These are phyloP conservation scores for Biston betularia DNA, from an alignment of 2,888 invertebrate species.

Conservation along the genomic window DNA sequence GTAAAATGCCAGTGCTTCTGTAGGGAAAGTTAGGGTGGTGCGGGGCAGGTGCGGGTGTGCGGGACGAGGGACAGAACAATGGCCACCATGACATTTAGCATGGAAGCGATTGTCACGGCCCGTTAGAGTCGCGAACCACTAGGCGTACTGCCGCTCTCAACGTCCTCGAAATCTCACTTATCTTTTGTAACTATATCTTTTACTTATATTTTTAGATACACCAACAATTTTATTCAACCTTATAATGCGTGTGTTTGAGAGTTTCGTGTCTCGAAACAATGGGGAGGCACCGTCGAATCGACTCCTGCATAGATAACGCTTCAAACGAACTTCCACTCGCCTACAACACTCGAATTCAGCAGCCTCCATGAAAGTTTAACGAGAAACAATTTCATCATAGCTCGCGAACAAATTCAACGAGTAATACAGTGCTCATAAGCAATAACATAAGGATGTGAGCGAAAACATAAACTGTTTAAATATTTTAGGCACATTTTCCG, in stretches of 20 bases:
- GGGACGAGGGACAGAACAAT: constrained; percentile 74
- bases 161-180: constrained; percentile 68
- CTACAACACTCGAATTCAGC: constrained; percentile 50
- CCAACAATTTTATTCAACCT: constrained; percentile 34
- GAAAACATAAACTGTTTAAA: constrained; percentile 76
- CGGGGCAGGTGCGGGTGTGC: constrained; percentile 53
- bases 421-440: constrained; percentile 55
- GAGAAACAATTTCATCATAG: constrained; percentile 45
- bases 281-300: constrained; percentile 2
- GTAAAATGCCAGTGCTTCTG: constrained; percentile 77
- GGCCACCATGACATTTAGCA: constrained; percentile 85
- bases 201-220: constrained; percentile 30
- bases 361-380: constrained; percentile 42
- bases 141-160: constrained; percentile 73
- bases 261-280: constrained; percentile 13
- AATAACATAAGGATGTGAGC: constrained; percentile 66
- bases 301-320: constrained; percentile 18
- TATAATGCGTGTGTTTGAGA: constrained; percentile 5
- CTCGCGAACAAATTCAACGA: constrained; percentile 41
- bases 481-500: constrained; percentile 75
- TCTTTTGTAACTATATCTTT: constrained; percentile 49
- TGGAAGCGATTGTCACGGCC: constrained; percentile 84
- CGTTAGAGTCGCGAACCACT: constrained; percentile 76
- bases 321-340: constrained; percentile 41
- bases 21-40: constrained; percentile 65